Evolutionary conservation across 2,888 invertebrate genomes (phyloP).

Genomic region (Clunio marinus): DNA sequence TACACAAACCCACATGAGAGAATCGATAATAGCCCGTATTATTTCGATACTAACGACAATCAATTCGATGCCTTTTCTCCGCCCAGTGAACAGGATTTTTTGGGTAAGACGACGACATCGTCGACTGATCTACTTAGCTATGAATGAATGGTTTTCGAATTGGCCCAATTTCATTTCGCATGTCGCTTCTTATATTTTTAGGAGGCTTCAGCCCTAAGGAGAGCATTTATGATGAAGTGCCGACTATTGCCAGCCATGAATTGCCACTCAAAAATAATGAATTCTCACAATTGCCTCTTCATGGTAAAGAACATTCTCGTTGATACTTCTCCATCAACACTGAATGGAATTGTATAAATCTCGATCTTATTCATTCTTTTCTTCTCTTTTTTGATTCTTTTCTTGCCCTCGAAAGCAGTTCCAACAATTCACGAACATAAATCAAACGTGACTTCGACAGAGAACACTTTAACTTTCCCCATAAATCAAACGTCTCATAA

Average conservation of each 20-base stretch:
- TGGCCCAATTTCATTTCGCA: neutral
- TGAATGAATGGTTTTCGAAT: neutral
- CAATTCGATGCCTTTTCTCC: slow-evolving; percentile 32
- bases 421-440: slow-evolving; percentile 26
- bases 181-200: neutral
- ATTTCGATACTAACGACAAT: slow-evolving; percentile 28
- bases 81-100: slow-evolving; percentile 27
- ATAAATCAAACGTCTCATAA: slow-evolving; percentile 28
- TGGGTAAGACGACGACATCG: slow-evolving; percentile 4
- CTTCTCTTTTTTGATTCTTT: neutral
- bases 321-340: neutral
- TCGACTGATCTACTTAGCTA: neutral
- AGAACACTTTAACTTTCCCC: slow-evolving; percentile 13
- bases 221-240: slow-evolving; percentile 34
- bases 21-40: slow-evolving; percentile 32
- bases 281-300: slow-evolving; percentile 1
- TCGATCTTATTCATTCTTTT: neutral
- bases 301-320: slow-evolving; percentile 27
- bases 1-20: slow-evolving; percentile 30
- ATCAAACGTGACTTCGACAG: slow-evolving; percentile 22
- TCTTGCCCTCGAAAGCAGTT: neutral
- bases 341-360: neutral
- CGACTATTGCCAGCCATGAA: slow-evolving; percentile 23
- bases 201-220: slow-evolving; percentile 34
- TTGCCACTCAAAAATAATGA: slow-evolving; percentile 18